These are phyloP conservation scores for Novumbra hubbsi DNA, from an alignment of 2,797 vertebrate species.

Conservation along the genomic window DNA sequence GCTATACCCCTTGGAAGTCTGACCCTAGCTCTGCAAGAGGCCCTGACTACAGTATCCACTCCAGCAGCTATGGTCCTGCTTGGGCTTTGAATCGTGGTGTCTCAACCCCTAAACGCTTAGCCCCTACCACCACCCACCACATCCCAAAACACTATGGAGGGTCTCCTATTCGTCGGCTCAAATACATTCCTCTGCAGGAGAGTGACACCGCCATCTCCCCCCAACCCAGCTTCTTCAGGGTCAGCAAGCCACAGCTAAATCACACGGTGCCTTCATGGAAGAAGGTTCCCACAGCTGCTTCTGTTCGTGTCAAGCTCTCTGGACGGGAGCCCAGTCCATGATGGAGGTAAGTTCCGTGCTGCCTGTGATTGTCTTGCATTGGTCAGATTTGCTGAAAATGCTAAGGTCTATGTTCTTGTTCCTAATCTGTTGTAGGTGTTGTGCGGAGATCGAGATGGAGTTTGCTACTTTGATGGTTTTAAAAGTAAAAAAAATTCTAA, in stretches of 20 bases:
- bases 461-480: background rate
- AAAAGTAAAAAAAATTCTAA: background rate
- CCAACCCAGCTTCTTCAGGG: background rate
- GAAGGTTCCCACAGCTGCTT: background rate
- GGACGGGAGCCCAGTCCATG: background rate
- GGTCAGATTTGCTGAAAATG: background rate
- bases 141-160: background rate
- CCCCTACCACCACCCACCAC: background rate
- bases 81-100: background rate
- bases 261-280: background rate
- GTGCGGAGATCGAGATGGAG: background rate
- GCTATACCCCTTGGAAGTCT: background rate
- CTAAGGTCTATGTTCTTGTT: background rate
- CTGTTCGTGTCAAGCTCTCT: background rate
- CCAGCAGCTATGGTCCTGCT: background rate
- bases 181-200: background rate
- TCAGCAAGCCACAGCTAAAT: background rate
- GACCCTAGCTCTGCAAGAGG: background rate
- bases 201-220: background rate
- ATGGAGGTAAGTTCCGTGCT: background rate
- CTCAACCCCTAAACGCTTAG: background rate
- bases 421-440: background rate
- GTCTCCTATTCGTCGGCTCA: background rate
- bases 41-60: background rate
- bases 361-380: background rate